Percentiles rank a stretch among this genome's conserved stretches.
Conservation (phyloP, 1,140 invertebrate species). For the Bombus superbus region DNA sequence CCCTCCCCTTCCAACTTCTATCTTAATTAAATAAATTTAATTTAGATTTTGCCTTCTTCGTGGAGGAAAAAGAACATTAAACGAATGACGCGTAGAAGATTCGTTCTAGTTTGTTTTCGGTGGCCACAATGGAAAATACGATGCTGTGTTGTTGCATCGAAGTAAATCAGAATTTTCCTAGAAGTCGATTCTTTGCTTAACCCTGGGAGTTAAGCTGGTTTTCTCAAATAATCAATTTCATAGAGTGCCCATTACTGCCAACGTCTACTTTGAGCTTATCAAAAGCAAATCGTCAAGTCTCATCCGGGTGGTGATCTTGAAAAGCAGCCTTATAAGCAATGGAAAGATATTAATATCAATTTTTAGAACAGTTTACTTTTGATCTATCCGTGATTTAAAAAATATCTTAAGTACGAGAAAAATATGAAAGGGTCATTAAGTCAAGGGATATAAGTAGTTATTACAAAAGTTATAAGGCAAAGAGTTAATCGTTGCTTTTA, state of each 20-base stretch:
- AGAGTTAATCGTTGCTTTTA: background rate
- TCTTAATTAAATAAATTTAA: no score
- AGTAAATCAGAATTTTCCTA: background rate
- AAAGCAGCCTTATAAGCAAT: background rate
- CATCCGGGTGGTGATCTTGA: background rate
- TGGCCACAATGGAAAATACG: background rate
- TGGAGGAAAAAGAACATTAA: background rate
- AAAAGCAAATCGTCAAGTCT: background rate
- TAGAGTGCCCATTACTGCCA: no score
- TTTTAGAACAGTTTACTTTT: no score
- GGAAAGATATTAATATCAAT: background rate
- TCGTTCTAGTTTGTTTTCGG: background rate
- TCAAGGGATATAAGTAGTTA: no score
- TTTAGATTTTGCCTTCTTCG: background rate
- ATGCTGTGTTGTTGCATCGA: background rate
- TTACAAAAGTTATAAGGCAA: no score
- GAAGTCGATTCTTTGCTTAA: slow-evolving; percentile 16
- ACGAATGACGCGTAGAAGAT: background rate
- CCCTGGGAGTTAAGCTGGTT: background rate
- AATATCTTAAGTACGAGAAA: no score
- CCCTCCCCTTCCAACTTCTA: no score
- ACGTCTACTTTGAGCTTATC: background rate
- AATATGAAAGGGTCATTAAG: no score
- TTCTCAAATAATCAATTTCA: slow-evolving; percentile 1
- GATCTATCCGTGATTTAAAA: no score